phyloP scores from a whole-genome alignment of 2,113 vertebrate species.

The Dendrocopos noguchii region DNA sequence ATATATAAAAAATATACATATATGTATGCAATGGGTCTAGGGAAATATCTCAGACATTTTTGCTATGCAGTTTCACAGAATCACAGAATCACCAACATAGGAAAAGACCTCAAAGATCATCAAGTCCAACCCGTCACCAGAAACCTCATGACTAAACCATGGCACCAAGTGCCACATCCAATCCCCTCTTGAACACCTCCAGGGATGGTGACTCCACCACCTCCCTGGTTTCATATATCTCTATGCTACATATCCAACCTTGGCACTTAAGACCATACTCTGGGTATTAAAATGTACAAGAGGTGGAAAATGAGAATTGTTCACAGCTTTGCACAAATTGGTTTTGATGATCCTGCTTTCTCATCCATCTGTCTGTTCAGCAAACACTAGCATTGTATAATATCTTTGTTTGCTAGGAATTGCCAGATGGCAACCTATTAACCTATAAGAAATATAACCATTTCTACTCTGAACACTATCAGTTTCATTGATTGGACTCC shows the following conservation, averaged over 20 bases:
- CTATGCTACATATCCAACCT: neutral
- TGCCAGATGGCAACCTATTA: neutral
- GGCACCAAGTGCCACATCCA: no score
- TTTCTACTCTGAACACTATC: neutral
- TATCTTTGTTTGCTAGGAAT: neutral
- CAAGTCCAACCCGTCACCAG: no score
- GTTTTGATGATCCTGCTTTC: neutral
- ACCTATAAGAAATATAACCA: neutral
- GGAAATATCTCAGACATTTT: neutral
- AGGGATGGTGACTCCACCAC: no score
- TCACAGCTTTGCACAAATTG: neutral
- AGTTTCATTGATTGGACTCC: neutral
- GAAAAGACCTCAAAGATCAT: no score
- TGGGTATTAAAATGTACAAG: neutral
- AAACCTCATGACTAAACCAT: no score
- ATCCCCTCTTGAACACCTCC: no score
- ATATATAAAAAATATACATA: no score
- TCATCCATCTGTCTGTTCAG: neutral
- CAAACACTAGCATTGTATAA: neutral
- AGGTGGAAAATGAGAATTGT: neutral
- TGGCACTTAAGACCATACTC: neutral
- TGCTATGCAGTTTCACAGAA: neutral
- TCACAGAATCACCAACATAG: neutral
- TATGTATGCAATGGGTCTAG: neutral
- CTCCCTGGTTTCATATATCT: neutral